Conservation (phyloP, 2,113 vertebrate species). For the Pollachius pollachius region DNA sequence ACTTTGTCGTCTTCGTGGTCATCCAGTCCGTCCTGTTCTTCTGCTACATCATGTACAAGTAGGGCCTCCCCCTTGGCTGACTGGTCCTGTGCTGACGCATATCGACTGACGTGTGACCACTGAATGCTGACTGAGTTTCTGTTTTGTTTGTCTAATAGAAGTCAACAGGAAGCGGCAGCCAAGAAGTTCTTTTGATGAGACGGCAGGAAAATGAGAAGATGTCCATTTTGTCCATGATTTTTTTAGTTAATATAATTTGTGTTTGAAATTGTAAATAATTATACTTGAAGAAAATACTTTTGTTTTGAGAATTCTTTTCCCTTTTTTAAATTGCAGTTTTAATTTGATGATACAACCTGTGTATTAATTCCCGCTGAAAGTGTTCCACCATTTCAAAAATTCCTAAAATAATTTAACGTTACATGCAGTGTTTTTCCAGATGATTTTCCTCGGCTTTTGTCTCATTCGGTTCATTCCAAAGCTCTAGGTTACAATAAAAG, state of each 20-base stretch:
- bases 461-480: constrained; percentile 25
- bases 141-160: constrained; percentile 70
- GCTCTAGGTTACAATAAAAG: constrained; percentile 33
- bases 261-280: constrained; percentile 76
- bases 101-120: not conserved
- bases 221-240: constrained; percentile 59
- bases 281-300: constrained; percentile 54
- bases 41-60: constrained; percentile 94
- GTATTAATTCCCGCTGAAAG: constrained; percentile 47
- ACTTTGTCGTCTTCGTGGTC: constrained; percentile 87
- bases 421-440: constrained; percentile 54
- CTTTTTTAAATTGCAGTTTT: constrained; percentile 62
- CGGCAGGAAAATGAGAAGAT: constrained; percentile 58
- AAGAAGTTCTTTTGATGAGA: constrained; percentile 98
- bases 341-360: constrained; percentile 59
- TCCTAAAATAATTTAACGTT: constrained; percentile 55
- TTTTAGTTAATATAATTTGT: constrained; percentile 39
- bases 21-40: constrained; percentile 88
- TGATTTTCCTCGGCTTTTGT: constrained; percentile 16
- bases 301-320: constrained; percentile 44
- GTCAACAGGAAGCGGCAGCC: constrained; percentile 96
- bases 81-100: not conserved
- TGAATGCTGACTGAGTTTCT: not conserved
- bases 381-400: constrained; percentile 33
- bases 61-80: constrained; percentile 40